Percentiles rank a stretch among this genome's conserved stretches.
These are phyloP conservation scores for Meteorus sp. DNA, from an alignment of 1,140 invertebrate species.

Conservation along the genomic window DNA sequence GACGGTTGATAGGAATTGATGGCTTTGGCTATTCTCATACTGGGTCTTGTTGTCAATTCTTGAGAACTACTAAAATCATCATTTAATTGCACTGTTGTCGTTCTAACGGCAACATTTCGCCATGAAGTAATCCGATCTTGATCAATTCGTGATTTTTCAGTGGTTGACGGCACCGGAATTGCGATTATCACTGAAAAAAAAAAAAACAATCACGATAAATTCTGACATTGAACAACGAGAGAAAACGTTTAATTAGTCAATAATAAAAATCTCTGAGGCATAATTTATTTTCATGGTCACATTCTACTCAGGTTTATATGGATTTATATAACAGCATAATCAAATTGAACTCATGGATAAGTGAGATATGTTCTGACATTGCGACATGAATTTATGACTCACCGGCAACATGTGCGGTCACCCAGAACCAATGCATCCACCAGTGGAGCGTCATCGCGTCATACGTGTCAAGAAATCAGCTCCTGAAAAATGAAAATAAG, in stretches of 20 bases:
- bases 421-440: constrained; percentile 75
- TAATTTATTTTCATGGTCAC: too few relatives aligned
- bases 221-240: neutral
- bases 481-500: constrained; percentile 31
- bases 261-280: too few relatives aligned
- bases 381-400: constrained; percentile 37
- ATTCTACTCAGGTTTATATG: neutral
- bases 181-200: constrained; percentile 38
- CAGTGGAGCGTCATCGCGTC: constrained; percentile 70
- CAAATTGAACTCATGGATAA: neutral
- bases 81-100: too few relatives aligned
- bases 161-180: constrained; percentile 40
- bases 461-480: constrained; percentile 42
- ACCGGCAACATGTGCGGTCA: constrained; percentile 61
- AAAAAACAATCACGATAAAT: constrained; percentile 7
- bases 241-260: too few relatives aligned
- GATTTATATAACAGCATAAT: neutral
- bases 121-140: constrained; percentile 11
- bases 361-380: constrained; percentile 11
- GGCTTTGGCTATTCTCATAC: constrained; percentile 43
- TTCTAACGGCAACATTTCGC: constrained; percentile 10
- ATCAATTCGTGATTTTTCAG: constrained; percentile 32
- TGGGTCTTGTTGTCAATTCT: constrained; percentile 25
- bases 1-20: constrained; percentile 37
- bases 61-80: too few relatives aligned